Conservation (phyloP, 2,797 vertebrate species). For the Delichon dasypus region DNA sequence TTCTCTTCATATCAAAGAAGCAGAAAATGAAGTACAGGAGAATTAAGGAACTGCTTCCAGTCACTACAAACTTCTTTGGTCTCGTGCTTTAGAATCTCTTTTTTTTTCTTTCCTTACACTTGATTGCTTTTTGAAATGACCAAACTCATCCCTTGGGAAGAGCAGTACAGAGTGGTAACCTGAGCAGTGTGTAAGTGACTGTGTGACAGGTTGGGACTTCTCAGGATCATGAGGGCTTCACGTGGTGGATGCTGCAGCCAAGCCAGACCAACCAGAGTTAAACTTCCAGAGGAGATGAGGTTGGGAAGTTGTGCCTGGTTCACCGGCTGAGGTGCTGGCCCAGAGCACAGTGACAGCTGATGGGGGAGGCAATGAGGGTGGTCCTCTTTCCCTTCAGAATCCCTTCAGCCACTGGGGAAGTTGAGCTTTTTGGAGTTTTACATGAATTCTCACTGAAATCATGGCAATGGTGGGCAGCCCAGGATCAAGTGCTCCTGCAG, state of each 20-base stretch:
- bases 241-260: neutral
- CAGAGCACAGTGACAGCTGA: neutral
- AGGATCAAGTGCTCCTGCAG: neutral
- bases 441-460: neutral
- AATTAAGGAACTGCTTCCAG: neutral
- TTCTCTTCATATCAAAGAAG: neutral
- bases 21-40: neutral
- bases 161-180: neutral
- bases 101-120: neutral
- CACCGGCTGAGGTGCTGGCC: neutral
- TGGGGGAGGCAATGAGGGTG: neutral
- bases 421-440: neutral
- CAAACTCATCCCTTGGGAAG: neutral
- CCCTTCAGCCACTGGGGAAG: neutral
- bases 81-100: neutral
- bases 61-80: neutral
- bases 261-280: neutral
- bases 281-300: neutral
- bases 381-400: neutral
- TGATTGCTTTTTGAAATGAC: neutral
- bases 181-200: neutral
- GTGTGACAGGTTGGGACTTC: neutral
- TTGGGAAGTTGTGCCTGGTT: accelerated
- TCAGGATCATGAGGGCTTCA: neutral
- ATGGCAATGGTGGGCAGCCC: neutral